Evolutionary conservation across 2,797 vertebrate genomes (phyloP).

Genomic region (Sphenopsis melanotis): DNA sequence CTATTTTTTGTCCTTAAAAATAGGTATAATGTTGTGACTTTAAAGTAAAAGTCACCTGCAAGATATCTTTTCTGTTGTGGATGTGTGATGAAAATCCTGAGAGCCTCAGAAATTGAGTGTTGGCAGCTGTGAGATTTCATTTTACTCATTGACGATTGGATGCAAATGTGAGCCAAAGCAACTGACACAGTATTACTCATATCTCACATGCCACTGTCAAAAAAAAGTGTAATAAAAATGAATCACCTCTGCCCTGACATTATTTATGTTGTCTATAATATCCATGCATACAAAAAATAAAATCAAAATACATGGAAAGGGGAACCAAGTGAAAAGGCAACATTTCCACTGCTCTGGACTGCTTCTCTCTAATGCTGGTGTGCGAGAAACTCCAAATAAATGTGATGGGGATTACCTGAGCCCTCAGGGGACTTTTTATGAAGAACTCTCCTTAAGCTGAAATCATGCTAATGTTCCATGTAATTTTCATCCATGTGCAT

Average conservation of each 20-base stretch:
- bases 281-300: not conserved
- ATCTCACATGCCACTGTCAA: not conserved
- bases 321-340: not conserved
- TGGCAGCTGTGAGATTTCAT: slow-evolving; percentile 25
- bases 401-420: not conserved
- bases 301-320: not conserved
- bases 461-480: slow-evolving; percentile 15
- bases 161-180: not conserved
- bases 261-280: not conserved
- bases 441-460: not conserved
- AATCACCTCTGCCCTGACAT: not conserved
- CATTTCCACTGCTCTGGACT: not conserved
- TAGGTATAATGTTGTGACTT: not conserved
- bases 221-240: slow-evolving; percentile 21
- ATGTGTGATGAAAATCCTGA: not conserved
- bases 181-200: not conserved
- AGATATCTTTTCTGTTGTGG: not conserved
- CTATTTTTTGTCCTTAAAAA: not conserved
- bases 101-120: not conserved
- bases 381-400: not conserved
- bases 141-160: not conserved
- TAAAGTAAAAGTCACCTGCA: not conserved
- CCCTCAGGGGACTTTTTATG: not conserved
- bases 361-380: not conserved
- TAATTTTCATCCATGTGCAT: not conserved